Base-by-base conservation (phyloP, 2,888 invertebrate genomes). In the Plebejus melissa region DNA sequence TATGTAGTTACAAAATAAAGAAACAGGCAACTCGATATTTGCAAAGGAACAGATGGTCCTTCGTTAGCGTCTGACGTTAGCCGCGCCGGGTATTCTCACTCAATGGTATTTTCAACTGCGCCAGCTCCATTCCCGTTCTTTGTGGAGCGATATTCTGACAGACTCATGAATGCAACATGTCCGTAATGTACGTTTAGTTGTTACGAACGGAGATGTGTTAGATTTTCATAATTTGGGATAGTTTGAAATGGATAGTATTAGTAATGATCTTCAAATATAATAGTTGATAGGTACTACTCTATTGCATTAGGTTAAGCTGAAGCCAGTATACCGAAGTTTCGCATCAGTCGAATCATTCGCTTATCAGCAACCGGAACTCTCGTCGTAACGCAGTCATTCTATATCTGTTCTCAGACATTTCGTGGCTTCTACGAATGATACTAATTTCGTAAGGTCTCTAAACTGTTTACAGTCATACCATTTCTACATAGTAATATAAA, bases 31-130 rank as follows among this genome's bases (percentile, higher is more conserved):
- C 74, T 36, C 60, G 41, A 60, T 28, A 60, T 60, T 60, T 60
- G 60, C 60, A 60, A 28, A 60, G 60, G 60, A 60, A 60, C 28
- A 60, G 60, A 60, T 60, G 60, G 60, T 60, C 60, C 60, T 60
- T 60, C 60, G 60, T 60, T 60, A 60, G 60, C 60, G 60, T 60
- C 60, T 28, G 60, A 60, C 60, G 60, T 11, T 28, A 9, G 28
- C 60, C 60, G 22, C 11, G 28, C 28, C 60, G 60, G 60, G 60
- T 60, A 28, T 60, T 60, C 60, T 22, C 60, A 60, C 60, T 60
- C 60, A 60, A 60, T 60, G 28, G 60, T 60, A 60, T 60, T 60
- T 60, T 60, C 60, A 22, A 28, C 28, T 60, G 60, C 60, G 9
- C 9, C 57, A 22, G n/a, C 58, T 58, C 60, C 9, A 60, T 22